Conservation (phyloP, 2,113 vertebrate genomes). For the Tetraodon nigroviridis region DNA sequence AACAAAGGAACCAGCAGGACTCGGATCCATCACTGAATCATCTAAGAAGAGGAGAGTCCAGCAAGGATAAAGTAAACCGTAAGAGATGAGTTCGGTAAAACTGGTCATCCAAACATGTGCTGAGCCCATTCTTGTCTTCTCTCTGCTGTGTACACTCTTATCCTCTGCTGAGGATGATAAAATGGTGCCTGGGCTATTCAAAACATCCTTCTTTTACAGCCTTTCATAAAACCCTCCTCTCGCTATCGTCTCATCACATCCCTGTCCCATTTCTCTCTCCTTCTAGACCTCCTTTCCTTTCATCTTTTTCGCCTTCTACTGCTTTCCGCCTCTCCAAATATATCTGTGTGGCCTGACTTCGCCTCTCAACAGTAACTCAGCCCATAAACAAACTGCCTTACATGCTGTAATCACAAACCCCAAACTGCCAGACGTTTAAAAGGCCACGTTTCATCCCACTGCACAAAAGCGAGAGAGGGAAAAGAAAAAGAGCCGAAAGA, state of each 20-base stretch:
- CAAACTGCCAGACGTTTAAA: constrained; percentile 87
- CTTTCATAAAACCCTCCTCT: constrained; percentile 6
- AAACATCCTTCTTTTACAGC: constrained; percentile 34
- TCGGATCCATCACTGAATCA: too few relatives aligned
- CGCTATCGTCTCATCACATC: constrained; percentile 37
- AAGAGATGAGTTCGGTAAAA: too few relatives aligned
- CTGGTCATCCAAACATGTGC: too few relatives aligned
- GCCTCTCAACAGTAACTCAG: constrained; percentile 91
- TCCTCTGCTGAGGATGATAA: background rate
- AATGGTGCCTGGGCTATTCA: background rate
- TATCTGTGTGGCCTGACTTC: constrained; percentile 89
- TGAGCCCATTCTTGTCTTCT: background rate
- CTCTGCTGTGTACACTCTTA: background rate
- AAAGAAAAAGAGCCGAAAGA: constrained; percentile 63
- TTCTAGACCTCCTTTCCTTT: constrained; percentile 38
- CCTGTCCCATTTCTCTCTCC: constrained; percentile 11
- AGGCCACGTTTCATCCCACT: constrained; percentile 86
- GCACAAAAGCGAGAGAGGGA: constrained; percentile 64
- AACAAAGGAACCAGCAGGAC: too few relatives aligned
- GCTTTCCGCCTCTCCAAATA: constrained; percentile 70
- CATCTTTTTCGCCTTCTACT: constrained; percentile 40
- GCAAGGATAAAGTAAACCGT: too few relatives aligned
- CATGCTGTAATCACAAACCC: constrained; percentile 88
- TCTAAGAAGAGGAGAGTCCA: too few relatives aligned
- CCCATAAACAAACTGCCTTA: constrained; percentile 96